Evolutionary conservation across 2,113 vertebrate species (phyloP).

Genomic region (Ammodytes dubius): DNA sequence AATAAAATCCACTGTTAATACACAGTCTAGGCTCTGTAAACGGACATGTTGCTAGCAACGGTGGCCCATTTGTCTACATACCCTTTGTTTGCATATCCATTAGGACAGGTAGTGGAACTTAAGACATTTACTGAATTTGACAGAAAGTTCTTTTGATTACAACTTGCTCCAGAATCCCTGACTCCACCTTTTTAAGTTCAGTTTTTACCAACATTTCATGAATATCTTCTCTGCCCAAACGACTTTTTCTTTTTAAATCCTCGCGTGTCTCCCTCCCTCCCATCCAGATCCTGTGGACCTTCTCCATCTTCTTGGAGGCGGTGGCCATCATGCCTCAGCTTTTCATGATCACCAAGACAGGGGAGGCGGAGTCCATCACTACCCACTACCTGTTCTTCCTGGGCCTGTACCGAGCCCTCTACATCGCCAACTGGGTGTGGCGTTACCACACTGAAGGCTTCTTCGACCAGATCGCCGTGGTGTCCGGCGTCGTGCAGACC

Average conservation of each 20-base stretch:
- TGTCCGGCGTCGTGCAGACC: slow-evolving; percentile 96
- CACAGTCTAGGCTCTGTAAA: no score
- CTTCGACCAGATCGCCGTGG: slow-evolving; percentile 95
- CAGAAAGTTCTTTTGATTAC: no score
- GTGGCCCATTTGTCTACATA: no score
- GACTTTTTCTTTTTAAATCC: neutral
- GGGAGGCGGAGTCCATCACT: slow-evolving; percentile 97
- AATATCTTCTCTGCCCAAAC: neutral
- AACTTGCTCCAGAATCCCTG: no score
- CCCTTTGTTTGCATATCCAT: no score
- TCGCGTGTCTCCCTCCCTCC: neutral
- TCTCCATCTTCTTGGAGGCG: slow-evolving; percentile 97
- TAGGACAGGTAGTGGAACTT: no score
- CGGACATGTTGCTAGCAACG: no score
- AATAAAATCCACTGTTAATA: no score
- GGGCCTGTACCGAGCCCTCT: slow-evolving; percentile 94
- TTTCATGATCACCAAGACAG: slow-evolving; percentile 98
- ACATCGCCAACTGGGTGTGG: slow-evolving; percentile 97
- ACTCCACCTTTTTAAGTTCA: neutral
- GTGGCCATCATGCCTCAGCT: slow-evolving; percentile 98
- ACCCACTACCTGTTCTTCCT: slow-evolving; percentile 98
- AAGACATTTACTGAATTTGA: no score
- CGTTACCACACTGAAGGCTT: slow-evolving; percentile 94
- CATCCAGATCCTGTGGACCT: slow-evolving; percentile 94
- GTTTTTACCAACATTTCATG: neutral